phyloP scores from a whole-genome alignment of 2,888 invertebrate genomes.

The Dryadula phaetusa region DNA sequence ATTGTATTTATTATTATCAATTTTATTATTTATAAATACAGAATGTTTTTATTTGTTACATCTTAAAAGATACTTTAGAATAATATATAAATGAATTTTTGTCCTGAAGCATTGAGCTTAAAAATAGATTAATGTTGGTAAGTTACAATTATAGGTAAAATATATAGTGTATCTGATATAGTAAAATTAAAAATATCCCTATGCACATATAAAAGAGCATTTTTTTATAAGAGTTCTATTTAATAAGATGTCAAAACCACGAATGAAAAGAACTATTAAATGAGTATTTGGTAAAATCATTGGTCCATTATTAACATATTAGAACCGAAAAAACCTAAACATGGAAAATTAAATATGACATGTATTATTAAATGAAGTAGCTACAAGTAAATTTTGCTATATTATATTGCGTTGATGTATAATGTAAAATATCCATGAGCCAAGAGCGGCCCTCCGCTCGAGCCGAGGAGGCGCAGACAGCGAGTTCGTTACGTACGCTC shows the following conservation, averaged over 20 bases:
- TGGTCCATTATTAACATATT: constrained; percentile 14
- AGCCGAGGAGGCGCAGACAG: constrained; percentile 57
- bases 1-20: no score
- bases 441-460: constrained; percentile 51
- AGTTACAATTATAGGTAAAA: background rate
- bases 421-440: constrained; percentile 49
- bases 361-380: constrained; percentile 1
- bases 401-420: constrained; percentile 28
- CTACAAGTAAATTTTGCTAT: constrained; percentile 11
- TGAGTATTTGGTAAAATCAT: constrained; percentile 1
- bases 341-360: background rate
- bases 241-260: constrained; percentile 4
- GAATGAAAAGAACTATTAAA: background rate
- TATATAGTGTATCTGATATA: no score
- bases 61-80: no score
- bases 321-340: background rate
- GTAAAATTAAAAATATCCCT: no score
- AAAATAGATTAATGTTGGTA: no score
- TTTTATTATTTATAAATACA: no score
- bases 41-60: no score
- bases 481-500: constrained; percentile 78
- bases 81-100: no score
- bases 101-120: no score
- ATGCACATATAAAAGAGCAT: no score
- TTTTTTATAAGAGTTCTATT: constrained; percentile 8